phyloP scores from a whole-genome alignment of 1,140 invertebrate genomes.

The Diabrotica undecimpunctata region DNA sequence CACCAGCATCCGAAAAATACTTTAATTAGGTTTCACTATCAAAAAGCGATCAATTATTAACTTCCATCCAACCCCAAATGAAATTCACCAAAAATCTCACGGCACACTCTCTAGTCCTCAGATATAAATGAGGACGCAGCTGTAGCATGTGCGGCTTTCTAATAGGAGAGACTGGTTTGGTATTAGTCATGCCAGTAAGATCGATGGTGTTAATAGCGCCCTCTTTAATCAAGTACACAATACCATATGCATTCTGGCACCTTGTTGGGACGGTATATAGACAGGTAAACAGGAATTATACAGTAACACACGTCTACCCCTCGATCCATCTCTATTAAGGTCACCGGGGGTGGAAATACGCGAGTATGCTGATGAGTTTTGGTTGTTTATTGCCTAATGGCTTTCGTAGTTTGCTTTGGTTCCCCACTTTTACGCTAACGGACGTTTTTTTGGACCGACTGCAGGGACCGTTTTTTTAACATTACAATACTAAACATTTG shows the following conservation, averaged over 20 bases:
- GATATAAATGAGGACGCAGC: slow-evolving; percentile 32
- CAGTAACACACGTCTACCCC: slow-evolving; percentile 4
- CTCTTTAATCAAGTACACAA: slow-evolving; percentile 32
- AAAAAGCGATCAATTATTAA: slow-evolving; percentile 3
- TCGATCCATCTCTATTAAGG: slow-evolving; percentile 14
- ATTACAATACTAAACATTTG: no score
- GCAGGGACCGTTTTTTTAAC: no score
- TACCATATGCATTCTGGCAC: slow-evolving; percentile 24
- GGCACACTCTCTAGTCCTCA: slow-evolving; percentile 9
- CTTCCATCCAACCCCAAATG: neutral
- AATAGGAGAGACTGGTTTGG: slow-evolving; percentile 29
- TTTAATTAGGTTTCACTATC: slow-evolving; percentile 1
- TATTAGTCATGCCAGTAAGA: slow-evolving; percentile 35
- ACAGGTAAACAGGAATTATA: slow-evolving; percentile 20
- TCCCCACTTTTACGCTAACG: neutral
- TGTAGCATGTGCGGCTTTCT: slow-evolving; percentile 28
- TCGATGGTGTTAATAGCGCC: slow-evolving; percentile 33
- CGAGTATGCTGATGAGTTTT: slow-evolving; percentile 8
- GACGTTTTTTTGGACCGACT: neutral
- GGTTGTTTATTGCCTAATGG: slow-evolving; percentile 10
- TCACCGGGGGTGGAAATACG: neutral
- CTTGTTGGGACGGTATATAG: slow-evolving; percentile 10
- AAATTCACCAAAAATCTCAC: slow-evolving; percentile 10
- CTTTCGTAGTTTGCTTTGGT: neutral
- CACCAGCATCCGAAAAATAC: neutral